phyloP scores from a whole-genome alignment of 2,888 invertebrate genomes.

The Clusia tigrina region DNA sequence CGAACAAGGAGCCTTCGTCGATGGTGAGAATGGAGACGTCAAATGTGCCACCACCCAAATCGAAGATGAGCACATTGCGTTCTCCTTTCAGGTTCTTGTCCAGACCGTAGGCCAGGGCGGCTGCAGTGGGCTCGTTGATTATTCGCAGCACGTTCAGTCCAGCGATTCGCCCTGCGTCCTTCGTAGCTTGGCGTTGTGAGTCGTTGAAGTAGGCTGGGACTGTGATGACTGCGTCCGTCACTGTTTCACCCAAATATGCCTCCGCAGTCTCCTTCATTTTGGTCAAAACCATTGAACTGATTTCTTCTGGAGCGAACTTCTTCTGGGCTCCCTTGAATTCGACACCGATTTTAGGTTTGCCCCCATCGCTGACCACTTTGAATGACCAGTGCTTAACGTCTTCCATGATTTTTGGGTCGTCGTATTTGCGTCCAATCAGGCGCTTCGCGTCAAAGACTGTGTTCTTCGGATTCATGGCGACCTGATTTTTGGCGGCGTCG shows the following conservation, averaged over 20 bases:
- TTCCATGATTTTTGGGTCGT: conserved; percentile 85
- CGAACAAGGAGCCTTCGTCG: conserved; percentile 86
- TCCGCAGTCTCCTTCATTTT: conserved; percentile 95
- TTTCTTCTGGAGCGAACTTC: conserved; percentile 87
- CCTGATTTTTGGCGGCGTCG: conserved; percentile 85
- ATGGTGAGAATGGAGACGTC: conserved; percentile 95
- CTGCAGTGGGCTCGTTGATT: conserved; percentile 91
- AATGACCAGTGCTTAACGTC: conserved; percentile 97
- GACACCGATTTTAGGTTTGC: conserved; percentile 84
- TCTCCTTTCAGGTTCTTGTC: conserved; percentile 84
- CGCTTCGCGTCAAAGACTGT: conserved; percentile 94
- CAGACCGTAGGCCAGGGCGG: conserved; percentile 90
- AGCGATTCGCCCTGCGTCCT: conserved; percentile 89
- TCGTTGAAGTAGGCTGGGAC: conserved; percentile 92
- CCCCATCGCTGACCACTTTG: conserved; percentile 80
- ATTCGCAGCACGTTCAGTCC: conserved; percentile 90
- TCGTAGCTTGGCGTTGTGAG: conserved; percentile 90
- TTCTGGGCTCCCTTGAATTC: conserved; percentile 89
- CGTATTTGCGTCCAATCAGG: conserved; percentile 90
- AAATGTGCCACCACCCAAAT: conserved; percentile 82
- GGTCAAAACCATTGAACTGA: conserved; percentile 89
- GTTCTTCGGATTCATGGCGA: conserved; percentile 88
- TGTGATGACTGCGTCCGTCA: conserved; percentile 86
- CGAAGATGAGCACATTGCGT: conserved; percentile 77
- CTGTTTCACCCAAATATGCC: conserved; percentile 83